Evolutionary conservation across 2,888 invertebrate genomes (phyloP).

Genomic region (Halictus quadricinctus): DNA sequence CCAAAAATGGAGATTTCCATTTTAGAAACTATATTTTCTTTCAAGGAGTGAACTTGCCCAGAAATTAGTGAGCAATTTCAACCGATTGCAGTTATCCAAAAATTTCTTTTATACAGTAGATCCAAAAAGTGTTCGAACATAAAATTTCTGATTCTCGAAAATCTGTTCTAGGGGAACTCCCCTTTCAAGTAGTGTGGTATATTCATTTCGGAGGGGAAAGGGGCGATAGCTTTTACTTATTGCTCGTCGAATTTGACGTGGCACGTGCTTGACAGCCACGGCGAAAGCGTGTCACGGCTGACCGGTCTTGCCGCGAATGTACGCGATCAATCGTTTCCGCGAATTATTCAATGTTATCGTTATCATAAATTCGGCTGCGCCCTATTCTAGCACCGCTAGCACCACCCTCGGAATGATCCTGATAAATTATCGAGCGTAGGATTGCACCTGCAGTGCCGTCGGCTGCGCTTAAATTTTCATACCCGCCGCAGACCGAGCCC

Average conservation of each 20-base stretch:
- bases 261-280: background rate
- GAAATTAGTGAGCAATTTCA: too few relatives aligned
- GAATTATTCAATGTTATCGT: conserved; percentile 72
- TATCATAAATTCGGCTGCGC: conserved; percentile 67
- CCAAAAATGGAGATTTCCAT: too few relatives aligned
- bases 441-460: conserved; percentile 50
- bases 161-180: background rate
- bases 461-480: conserved; percentile 65
- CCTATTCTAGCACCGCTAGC: conserved; percentile 60
- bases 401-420: conserved; percentile 68
- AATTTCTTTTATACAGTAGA: too few relatives aligned
- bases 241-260: conserved; percentile 48
- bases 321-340: conserved; percentile 66
- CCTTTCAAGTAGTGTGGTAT: background rate
- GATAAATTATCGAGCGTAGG: conserved; percentile 68
- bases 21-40: too few relatives aligned
- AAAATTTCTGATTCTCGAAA: too few relatives aligned
- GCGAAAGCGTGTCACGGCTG: conserved; percentile 38
- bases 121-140: too few relatives aligned
- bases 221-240: conserved; percentile 38
- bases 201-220: background rate
- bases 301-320: conserved; percentile 27
- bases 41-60: too few relatives aligned
- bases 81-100: too few relatives aligned
- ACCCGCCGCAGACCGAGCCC: conserved; percentile 22